Evolutionary conservation across 2,113 vertebrate species (phyloP).

Genomic region (Oostethus manadensis): DNA sequence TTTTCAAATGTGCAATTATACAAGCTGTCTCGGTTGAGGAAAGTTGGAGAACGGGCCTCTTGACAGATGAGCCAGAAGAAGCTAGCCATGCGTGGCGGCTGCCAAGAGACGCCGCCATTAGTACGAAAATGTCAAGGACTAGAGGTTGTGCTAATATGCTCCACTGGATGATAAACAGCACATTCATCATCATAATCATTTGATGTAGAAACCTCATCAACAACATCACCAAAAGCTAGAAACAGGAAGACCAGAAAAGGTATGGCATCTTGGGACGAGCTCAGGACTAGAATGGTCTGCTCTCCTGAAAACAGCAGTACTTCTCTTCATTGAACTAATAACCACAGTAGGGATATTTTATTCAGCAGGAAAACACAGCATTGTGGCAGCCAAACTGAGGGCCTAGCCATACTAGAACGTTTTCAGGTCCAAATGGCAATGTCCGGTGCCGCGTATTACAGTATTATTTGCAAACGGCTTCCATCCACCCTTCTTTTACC

Average conservation of each 20-base stretch:
- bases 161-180: constrained; percentile 20
- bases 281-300: too few species aligned
- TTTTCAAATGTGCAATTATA: constrained; percentile 33
- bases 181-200: constrained; percentile 24
- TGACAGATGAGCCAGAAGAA: constrained; percentile 21
- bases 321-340: too few species aligned
- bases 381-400: too few species aligned
- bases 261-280: too few species aligned
- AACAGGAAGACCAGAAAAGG: neutral
- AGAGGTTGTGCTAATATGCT: constrained; percentile 10
- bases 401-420: too few species aligned
- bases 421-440: too few species aligned
- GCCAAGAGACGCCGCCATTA: constrained; percentile 35
- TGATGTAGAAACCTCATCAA: constrained; percentile 5
- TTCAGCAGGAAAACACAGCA: too few species aligned
- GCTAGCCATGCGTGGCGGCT: constrained; percentile 17
- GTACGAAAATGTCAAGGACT: constrained; percentile 43
- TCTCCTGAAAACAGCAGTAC: too few species aligned
- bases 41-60: constrained; percentile 7
- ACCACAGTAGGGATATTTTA: too few species aligned
- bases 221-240: neutral
- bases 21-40: constrained; percentile 18
- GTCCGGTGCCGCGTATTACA: too few species aligned
- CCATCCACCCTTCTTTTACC: too few species aligned
- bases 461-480: too few species aligned